These are phyloP conservation scores for Sminthurinus signatus DNA, from an alignment of 1,140 invertebrate species.

Conservation along the genomic window DNA sequence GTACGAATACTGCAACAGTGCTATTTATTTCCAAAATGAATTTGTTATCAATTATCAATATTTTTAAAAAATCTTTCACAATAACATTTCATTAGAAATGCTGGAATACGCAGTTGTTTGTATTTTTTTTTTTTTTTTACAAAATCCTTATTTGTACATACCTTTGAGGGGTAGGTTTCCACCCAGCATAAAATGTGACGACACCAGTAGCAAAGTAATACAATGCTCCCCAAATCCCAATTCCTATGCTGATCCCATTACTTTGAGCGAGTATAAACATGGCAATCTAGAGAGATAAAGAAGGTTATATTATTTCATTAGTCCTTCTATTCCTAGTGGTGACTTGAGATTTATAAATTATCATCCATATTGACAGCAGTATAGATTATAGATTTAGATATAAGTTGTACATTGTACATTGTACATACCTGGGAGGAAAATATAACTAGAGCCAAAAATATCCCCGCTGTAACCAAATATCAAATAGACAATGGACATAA, in stretches of 20 bases:
- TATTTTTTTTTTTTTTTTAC: slow-evolving; percentile 1
- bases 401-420: too few relatives aligned
- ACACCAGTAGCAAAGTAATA: slow-evolving; percentile 30
- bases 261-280: slow-evolving; percentile 34
- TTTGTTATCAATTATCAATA: too few relatives aligned
- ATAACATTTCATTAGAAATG: too few relatives aligned
- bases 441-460: slow-evolving; percentile 31
- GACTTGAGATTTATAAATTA: too few relatives aligned
- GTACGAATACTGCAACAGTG: slow-evolving; percentile 32
- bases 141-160: too few relatives aligned
- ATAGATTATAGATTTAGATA: too few relatives aligned
- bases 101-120: slow-evolving; percentile 2
- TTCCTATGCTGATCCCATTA: slow-evolving; percentile 35
- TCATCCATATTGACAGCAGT: too few relatives aligned
- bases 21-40: too few relatives aligned
- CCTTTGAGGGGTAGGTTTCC: slow-evolving; percentile 34
- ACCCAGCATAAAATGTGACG: slow-evolving; percentile 31
- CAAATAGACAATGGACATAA: too few relatives aligned
- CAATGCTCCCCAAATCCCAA: slow-evolving; percentile 38
- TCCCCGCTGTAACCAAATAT: slow-evolving; percentile 33
- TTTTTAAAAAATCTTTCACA: too few relatives aligned
- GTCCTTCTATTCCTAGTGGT: too few relatives aligned
- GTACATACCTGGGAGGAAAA: slow-evolving; percentile 34
- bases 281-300: slow-evolving; percentile 25
- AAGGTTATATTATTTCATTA: background rate